Evolutionary conservation across 1,140 invertebrate genomes (phyloP).

Genomic region (Vanessa tameamea): DNA sequence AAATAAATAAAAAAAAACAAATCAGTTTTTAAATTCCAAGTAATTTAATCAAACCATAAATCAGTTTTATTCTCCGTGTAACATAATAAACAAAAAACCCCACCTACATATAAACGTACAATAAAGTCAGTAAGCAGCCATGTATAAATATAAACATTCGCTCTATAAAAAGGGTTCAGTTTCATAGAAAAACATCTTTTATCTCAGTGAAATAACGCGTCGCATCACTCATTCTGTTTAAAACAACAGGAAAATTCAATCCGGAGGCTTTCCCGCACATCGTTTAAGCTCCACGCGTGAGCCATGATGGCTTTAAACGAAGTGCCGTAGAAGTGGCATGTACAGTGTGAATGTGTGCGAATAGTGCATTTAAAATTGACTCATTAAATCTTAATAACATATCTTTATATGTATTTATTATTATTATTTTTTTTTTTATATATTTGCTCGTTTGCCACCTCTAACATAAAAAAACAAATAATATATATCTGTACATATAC

Average conservation of each 20-base stretch:
- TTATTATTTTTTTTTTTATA: too few relatives aligned
- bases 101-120: background rate
- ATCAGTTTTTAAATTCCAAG: background rate
- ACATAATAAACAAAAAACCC: background rate
- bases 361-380: background rate
- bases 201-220: conserved; percentile 26
- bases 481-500: too few relatives aligned
- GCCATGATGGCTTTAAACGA: background rate
- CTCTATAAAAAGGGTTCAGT: conserved; percentile 3
- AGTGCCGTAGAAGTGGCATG: background rate
- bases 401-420: too few relatives aligned
- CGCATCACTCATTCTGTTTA: conserved; percentile 29
- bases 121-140: background rate
- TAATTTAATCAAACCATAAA: background rate
- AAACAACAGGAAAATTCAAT: conserved; percentile 35
- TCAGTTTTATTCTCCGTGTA: background rate
- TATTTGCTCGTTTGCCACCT: too few relatives aligned
- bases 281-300: conserved; percentile 25
- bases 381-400: too few relatives aligned
- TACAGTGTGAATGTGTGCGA: background rate
- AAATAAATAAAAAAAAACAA: too few relatives aligned
- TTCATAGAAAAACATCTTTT: conserved; percentile 23
- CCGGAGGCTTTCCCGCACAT: conserved; percentile 23
- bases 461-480: too few relatives aligned
- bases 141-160: background rate